Evolutionary conservation across 2,888 invertebrate species (phyloP).

Genomic region (Caenorhabditis sulstoni): DNA sequence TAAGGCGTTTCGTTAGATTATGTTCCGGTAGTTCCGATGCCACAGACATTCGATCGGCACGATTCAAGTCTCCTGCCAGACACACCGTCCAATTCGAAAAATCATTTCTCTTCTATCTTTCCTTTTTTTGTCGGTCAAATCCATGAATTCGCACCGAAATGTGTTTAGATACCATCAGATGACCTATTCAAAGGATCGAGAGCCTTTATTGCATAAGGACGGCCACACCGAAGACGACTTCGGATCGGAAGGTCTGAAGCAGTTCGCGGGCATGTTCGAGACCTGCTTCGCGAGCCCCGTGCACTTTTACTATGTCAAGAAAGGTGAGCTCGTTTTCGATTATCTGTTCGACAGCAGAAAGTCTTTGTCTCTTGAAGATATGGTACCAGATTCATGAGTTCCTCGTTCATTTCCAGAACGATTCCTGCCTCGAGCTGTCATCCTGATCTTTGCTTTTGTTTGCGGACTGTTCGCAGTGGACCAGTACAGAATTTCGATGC

Average conservation of each 20-base stretch:
- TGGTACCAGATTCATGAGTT: too few species aligned
- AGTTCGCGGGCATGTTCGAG: conserved; percentile 11
- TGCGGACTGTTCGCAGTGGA: conserved; percentile 10
- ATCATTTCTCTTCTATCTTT: not conserved
- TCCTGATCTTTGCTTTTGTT: not conserved
- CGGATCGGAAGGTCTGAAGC: not conserved
- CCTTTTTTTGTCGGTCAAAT: conserved; percentile 42
- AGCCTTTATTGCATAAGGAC: conserved; percentile 42
- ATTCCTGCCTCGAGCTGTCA: conserved; percentile 5
- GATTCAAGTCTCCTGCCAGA: not conserved
- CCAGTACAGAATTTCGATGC: conserved; percentile 24
- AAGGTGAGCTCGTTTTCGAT: not conserved
- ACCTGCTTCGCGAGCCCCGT: conserved; percentile 2
- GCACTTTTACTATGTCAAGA: not conserved
- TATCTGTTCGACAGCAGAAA: too few species aligned
- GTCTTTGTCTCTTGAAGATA: too few species aligned
- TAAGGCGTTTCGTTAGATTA: conserved; percentile 6
- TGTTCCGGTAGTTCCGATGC: conserved; percentile 9
- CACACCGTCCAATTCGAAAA: not conserved
- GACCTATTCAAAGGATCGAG: conserved; percentile 39
- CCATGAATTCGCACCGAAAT: conserved; percentile 26
- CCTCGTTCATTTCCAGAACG: conserved; percentile 13
- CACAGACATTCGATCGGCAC: not conserved
- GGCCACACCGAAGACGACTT: not conserved
- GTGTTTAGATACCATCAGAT: conserved; percentile 45